phyloP scores from a whole-genome alignment of 2,113 vertebrate species.

The Prinia subflava region DNA sequence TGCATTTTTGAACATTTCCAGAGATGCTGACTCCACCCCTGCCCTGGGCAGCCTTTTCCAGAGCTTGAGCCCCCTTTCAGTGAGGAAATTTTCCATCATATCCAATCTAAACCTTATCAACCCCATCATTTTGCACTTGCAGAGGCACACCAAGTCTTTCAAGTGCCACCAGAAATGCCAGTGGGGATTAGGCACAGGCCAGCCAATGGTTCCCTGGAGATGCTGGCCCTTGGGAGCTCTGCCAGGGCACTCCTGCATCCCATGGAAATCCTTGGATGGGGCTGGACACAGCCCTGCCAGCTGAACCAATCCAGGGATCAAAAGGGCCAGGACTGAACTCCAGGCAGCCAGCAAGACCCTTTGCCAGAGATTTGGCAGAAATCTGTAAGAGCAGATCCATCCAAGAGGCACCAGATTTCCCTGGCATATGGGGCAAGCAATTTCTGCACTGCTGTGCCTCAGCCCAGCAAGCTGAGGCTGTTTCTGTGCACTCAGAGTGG shows the following conservation, averaged over 20 bases:
- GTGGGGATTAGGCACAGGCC: background rate
- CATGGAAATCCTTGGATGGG: background rate
- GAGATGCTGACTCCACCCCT: background rate
- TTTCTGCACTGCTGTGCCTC: background rate
- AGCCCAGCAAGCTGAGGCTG: background rate
- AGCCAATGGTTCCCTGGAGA: background rate
- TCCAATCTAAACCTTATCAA: background rate
- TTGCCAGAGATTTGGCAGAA: background rate
- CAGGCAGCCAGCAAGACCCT: background rate
- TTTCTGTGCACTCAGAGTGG: rapidly evolving
- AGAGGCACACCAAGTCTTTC: rapidly evolving
- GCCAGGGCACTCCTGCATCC: background rate
- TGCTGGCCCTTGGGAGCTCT: background rate
- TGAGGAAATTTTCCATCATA: background rate
- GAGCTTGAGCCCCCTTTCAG: background rate
- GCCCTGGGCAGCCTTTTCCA: background rate
- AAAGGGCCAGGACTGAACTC: background rate
- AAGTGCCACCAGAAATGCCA: background rate
- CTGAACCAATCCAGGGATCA: background rate
- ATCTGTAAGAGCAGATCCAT: background rate
- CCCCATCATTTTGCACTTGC: rapidly evolving
- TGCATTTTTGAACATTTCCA: background rate
- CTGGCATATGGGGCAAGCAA: rapidly evolving
- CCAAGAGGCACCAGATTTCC: background rate
- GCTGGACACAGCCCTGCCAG: background rate